A percentile compares a stretch with the other conserved stretches of the same genome.
Evolutionary conservation across 2,888 invertebrate species (phyloP).

Genomic region (Alcis repandata): DNA sequence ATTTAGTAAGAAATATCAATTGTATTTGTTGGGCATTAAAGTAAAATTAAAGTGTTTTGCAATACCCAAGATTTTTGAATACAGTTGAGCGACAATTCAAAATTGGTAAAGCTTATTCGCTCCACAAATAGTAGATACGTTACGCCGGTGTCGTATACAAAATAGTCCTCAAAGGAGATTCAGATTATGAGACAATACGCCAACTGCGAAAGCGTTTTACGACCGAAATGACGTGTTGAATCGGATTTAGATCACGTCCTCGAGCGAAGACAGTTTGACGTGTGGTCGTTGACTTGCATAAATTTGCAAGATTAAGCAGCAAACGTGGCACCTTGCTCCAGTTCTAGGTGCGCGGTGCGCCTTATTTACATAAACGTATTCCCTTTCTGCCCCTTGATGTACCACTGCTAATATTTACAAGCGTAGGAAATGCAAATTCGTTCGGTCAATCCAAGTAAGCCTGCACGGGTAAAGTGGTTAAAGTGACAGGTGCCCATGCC

Average conservation of each 20-base stretch:
- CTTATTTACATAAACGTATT: slow-evolving; percentile 79
- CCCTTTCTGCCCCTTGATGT: slow-evolving; percentile 59
- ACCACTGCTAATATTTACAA: slow-evolving; percentile 54
- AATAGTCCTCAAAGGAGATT: slow-evolving; percentile 41
- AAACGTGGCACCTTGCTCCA: slow-evolving; percentile 53
- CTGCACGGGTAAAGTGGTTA: slow-evolving; percentile 14
- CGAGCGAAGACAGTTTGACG: slow-evolving; percentile 81
- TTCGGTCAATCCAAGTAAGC: slow-evolving; percentile 17
- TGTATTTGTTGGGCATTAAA: no score
- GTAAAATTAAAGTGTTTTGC: no score
- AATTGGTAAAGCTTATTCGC: not conserved
- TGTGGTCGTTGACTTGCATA: slow-evolving; percentile 83
- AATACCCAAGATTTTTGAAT: no score
- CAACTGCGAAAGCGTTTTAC: slow-evolving; percentile 82
- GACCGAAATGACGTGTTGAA: slow-evolving; percentile 77
- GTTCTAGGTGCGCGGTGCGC: slow-evolving; percentile 66
- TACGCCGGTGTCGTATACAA: slow-evolving; percentile 40
- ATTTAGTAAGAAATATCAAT: no score
- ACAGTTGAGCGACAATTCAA: not conserved
- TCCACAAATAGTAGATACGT: slow-evolving; percentile 1
- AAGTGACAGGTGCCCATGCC: not conserved
- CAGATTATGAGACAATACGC: slow-evolving; percentile 81
- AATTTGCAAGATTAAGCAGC: slow-evolving; percentile 84
- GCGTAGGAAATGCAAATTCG: slow-evolving; percentile 33
- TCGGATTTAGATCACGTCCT: slow-evolving; percentile 84